A percentile compares a stretch with the other conserved stretches of the same genome.
These are phyloP conservation scores for Anguilla anguilla DNA, from an alignment of 2,797 vertebrate species.

Conservation along the genomic window DNA sequence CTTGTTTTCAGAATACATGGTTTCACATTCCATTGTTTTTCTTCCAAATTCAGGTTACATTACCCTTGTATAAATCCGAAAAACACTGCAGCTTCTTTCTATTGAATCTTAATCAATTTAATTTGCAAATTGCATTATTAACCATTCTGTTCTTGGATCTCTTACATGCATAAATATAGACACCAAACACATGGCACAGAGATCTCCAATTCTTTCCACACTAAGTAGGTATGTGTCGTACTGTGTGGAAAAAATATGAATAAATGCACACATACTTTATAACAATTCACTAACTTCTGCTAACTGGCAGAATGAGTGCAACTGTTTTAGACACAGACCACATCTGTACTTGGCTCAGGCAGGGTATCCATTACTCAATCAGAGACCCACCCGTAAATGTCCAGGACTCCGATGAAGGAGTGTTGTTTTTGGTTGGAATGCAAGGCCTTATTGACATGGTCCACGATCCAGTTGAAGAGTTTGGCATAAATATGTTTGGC, in stretches of 20 bases:
- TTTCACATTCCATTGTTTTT: not conserved
- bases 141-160: not conserved
- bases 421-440: constrained; percentile 80
- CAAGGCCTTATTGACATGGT: constrained; percentile 85
- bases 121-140: constrained; percentile 1
- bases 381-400: constrained; percentile 90
- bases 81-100: not conserved
- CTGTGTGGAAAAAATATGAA: not conserved
- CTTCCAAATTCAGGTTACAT: not conserved
- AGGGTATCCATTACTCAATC: not conserved
- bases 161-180: not conserved
- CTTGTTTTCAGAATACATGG: not conserved
- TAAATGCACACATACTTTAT: not conserved
- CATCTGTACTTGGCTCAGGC: not conserved
- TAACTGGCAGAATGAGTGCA: not conserved
- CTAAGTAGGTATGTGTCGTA: not conserved
- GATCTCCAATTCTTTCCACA: not conserved
- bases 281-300: not conserved
- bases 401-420: constrained; percentile 94
- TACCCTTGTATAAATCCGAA: not conserved
- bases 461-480: constrained; percentile 90
- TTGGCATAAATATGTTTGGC: constrained; percentile 92
- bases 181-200: not conserved
- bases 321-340: not conserved
- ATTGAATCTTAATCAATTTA: not conserved